These are phyloP conservation scores for Teleogryllus oceanicus DNA, from an alignment of 2,888 invertebrate species.

Conservation along the genomic window DNA sequence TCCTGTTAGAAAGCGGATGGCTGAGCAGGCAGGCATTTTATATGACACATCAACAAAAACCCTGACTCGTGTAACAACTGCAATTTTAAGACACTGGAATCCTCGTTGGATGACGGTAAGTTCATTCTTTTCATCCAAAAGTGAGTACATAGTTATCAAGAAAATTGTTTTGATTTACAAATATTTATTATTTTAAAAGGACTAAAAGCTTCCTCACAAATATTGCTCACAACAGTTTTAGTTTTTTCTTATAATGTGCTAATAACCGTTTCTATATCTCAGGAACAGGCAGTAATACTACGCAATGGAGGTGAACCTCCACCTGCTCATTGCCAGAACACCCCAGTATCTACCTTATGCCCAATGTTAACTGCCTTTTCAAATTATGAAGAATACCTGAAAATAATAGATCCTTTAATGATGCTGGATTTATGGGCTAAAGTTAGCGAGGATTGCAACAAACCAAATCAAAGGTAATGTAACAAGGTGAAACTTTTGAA, in stretches of 20 bases:
- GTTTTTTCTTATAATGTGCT: too few species aligned
- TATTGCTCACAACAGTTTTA: too few species aligned
- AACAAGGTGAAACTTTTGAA: background rate
- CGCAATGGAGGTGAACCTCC: background rate
- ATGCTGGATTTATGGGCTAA: constrained; percentile 63
- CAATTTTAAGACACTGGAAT: background rate
- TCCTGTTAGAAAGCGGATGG: background rate
- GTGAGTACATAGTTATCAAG: background rate
- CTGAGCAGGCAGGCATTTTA: background rate
- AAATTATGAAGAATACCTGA: constrained; percentile 58
- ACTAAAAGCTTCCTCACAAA: too few species aligned
- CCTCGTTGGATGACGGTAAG: background rate
- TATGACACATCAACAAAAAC: background rate
- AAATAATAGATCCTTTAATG: constrained; percentile 56
- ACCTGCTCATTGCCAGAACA: background rate
- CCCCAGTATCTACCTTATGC: constrained; percentile 42
- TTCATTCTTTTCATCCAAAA: background rate
- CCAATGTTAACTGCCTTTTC: constrained; percentile 55
- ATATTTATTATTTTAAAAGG: background rate
- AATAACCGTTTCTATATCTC: too few species aligned
- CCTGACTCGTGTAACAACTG: background rate
- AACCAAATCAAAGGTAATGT: background rate
- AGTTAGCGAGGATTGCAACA: constrained; percentile 38
- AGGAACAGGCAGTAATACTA: too few species aligned
- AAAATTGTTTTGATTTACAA: background rate